These are phyloP conservation scores for Macroteleia sp. DNA, from an alignment of 2,888 invertebrate genomes.

Conservation along the genomic window DNA sequence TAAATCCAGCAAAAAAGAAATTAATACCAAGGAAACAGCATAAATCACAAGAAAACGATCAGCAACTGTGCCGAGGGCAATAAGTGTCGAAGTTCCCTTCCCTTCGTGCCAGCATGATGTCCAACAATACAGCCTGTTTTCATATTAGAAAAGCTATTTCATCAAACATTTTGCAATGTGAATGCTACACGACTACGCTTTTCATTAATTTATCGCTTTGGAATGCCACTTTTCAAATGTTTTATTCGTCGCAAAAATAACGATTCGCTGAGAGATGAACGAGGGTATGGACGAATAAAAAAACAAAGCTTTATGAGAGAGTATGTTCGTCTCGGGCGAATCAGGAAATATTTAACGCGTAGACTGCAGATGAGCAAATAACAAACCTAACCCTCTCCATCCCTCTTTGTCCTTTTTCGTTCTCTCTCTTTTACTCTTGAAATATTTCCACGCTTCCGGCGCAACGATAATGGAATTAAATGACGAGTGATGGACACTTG, in stretches of 20 bases:
- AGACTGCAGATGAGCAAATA: slow-evolving; percentile 44
- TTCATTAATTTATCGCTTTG: slow-evolving; percentile 55
- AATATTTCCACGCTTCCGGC: slow-evolving; percentile 30
- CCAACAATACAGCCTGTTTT: slow-evolving; percentile 34
- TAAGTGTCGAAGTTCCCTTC: slow-evolving; percentile 47
- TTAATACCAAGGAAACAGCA: slow-evolving; percentile 38
- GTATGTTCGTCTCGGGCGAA: slow-evolving; percentile 20
- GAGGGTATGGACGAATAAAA: slow-evolving; percentile 7
- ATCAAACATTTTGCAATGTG: slow-evolving; percentile 33
- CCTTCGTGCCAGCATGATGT: slow-evolving; percentile 32
- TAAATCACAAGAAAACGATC: slow-evolving; percentile 60
- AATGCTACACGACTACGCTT: slow-evolving; percentile 16
- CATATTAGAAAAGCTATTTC: slow-evolving; percentile 46
- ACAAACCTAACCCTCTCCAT: slow-evolving; percentile 15
- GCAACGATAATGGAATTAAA: slow-evolving; percentile 55
- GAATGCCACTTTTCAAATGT: slow-evolving; percentile 59
- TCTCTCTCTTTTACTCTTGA: not conserved
- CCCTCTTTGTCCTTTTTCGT: not conserved
- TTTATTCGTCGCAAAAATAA: slow-evolving; percentile 65
- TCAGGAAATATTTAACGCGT: slow-evolving; percentile 66
- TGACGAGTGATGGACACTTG: slow-evolving; percentile 60
- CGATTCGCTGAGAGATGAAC: slow-evolving; percentile 58
- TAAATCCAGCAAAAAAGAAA: slow-evolving; percentile 49
- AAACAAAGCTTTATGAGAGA: slow-evolving; percentile 25
- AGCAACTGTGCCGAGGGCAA: slow-evolving; percentile 42